Conservation (phyloP, 2,888 invertebrate species). For the Shargacucullia verbasci region DNA sequence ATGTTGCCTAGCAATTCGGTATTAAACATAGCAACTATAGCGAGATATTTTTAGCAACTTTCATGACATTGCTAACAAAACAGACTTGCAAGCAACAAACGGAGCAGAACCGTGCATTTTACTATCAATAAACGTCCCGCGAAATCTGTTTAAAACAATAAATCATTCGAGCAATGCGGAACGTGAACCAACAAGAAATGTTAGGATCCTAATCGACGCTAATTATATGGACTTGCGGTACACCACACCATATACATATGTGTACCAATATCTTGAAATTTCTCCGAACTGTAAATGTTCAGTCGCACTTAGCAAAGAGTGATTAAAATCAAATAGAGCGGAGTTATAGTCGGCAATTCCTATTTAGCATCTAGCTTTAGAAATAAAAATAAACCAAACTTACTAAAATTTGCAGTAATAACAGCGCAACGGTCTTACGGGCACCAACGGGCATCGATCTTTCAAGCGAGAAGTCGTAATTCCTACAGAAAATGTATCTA, state of each 20-base stretch:
- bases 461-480: too few relatives aligned
- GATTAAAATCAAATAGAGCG: slow-evolving; percentile 26
- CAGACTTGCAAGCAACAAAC: not conserved
- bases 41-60: slow-evolving; percentile 6
- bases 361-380: slow-evolving; percentile 5
- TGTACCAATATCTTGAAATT: slow-evolving; percentile 15
- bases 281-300: slow-evolving; percentile 28
- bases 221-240: slow-evolving; percentile 22
- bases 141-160: slow-evolving; percentile 37
- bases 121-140: slow-evolving; percentile 57
- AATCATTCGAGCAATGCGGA: slow-evolving; percentile 45
- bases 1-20: too few relatives aligned
- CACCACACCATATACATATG: slow-evolving; percentile 21
- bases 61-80: slow-evolving; percentile 5
- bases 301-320: slow-evolving; percentile 12
- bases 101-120: slow-evolving; percentile 25
- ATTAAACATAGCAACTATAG: too few relatives aligned
- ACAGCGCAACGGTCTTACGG: too few relatives aligned
- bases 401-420: too few relatives aligned
- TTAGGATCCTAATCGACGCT: slow-evolving; percentile 32
- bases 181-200: slow-evolving; percentile 29
- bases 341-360: slow-evolving; percentile 20
- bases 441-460: too few relatives aligned
- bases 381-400: too few relatives aligned
- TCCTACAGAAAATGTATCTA: too few relatives aligned